Evolutionary conservation across 2,113 vertebrate species (phyloP), one percentile per base, ranked within the genome.

Genomic region (Callopanchax toddi): DNA sequence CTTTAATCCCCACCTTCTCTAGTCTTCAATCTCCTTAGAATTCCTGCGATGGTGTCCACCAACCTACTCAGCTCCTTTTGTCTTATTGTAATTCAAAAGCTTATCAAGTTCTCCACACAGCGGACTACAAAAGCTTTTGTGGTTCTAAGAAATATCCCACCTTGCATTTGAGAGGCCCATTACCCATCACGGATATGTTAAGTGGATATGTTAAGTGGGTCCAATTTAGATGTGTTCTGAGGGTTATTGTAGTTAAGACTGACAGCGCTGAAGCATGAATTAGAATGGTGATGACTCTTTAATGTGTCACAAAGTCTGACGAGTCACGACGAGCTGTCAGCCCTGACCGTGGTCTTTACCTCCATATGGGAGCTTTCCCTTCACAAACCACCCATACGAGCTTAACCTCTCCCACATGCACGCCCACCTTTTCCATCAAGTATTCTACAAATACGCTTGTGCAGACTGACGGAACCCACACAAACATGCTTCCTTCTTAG

Each of bases 81-180:
- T 82, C 22, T 68, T 44, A 57, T 46, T 80, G 42, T 29, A 69
- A 72, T 73, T 57, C 44, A 42, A 80, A 74, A 70, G 43, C 64
- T 46, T 45, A 59, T 45, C 25, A 69, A 36, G 13, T 67, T 67
- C 44, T 39, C 50, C 2, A 11, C 26, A 57, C 21, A 67, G 48
- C 12, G 42, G 26, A 67, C 22, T 26, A 76, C 60, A 71, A 74
- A 76, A 77, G 42, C 56, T 23, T n/a, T 16, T 36, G 8, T 39
- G 29, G n/a, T 55, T 67, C 22, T 37, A 45, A 82, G 52, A 75
- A 76, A 56, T 45, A 52, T 65, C 49, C 61, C 59, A 78, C 67
- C 20, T 48, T 54, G 39, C 52, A 67, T 57, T 56, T 4, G 23
- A 78, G 51, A 49, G 43, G 29, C 34, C 21, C 29, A 80, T 74